Conservation (phyloP, 2,113 vertebrate genomes). For the Nettapus auritus region DNA sequence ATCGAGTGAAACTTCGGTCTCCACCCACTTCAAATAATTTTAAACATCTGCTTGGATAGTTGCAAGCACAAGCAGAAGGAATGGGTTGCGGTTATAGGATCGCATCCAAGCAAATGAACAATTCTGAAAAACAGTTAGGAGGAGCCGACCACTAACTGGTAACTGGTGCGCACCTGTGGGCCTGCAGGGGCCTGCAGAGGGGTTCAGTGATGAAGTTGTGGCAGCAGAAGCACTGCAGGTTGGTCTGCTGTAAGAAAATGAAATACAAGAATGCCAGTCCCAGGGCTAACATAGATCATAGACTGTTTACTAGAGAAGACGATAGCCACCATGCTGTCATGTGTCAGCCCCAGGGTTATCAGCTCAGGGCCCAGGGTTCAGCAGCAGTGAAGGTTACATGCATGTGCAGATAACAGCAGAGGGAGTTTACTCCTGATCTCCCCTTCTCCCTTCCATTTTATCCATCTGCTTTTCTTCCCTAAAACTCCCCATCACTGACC, state of each 20-base stretch:
- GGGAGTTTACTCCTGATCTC: not conserved
- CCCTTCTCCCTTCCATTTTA: not conserved
- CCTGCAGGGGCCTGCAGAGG: not conserved
- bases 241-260: not conserved
- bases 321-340: not conserved
- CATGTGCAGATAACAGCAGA: not conserved
- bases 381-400: not conserved
- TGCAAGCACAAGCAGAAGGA: not conserved
- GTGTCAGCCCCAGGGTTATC: not conserved
- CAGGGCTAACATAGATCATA: not conserved
- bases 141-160: not conserved
- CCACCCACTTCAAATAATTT: not conserved
- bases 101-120: not conserved
- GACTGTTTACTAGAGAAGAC: not conserved
- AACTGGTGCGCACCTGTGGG: conserved; percentile 2
- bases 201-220: not conserved
- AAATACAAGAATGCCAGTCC: not conserved
- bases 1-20: not conserved
- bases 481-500: not conserved
- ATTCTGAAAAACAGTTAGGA: not conserved
- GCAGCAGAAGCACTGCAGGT: not conserved
- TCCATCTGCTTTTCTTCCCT: not conserved
- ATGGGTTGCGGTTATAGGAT: conserved; percentile 1
- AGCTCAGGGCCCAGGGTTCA: not conserved
- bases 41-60: conserved; percentile 21